phyloP scores from a whole-genome alignment of 2,113 vertebrate genomes.

The Trematocara zebra region DNA sequence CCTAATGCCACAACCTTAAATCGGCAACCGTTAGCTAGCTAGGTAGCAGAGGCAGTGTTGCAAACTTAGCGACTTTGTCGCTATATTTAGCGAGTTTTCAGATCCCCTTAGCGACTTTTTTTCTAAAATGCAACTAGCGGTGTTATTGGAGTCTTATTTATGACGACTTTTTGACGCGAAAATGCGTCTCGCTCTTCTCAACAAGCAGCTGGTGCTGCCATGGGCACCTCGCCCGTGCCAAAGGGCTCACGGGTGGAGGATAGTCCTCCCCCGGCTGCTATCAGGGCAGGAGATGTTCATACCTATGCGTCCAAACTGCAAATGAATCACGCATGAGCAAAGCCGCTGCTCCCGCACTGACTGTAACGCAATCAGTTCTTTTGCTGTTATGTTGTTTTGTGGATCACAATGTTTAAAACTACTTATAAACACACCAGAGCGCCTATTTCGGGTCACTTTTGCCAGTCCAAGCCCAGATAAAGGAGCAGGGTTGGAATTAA shows the following conservation, averaged over 20 bases:
- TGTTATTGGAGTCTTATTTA: not conserved
- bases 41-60: not conserved
- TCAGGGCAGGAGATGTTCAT: too few species aligned
- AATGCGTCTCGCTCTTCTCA: fast-evolving
- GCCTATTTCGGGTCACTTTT: too few species aligned
- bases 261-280: too few species aligned
- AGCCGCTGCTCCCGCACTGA: too few species aligned
- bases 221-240: fast-evolving
- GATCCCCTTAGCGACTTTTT: fast-evolving
- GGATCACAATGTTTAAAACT: too few species aligned
- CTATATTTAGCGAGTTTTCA: not conserved
- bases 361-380: too few species aligned
- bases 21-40: fast-evolving
- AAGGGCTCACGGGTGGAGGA: fast-evolving
- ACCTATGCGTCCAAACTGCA: too few species aligned
- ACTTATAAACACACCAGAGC: too few species aligned
- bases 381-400: too few species aligned
- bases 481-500: too few species aligned
- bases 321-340: too few species aligned
- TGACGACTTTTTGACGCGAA: fast-evolving
- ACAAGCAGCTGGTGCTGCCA: not conserved
- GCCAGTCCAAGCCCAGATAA: too few species aligned
- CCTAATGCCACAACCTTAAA: not conserved
- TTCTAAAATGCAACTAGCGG: fast-evolving
- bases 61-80: fast-evolving